Evolutionary conservation across 2,888 invertebrate genomes (phyloP), one percentile per base, ranked within the genome.

Genomic region (Hemicrepidius hirtus): DNA sequence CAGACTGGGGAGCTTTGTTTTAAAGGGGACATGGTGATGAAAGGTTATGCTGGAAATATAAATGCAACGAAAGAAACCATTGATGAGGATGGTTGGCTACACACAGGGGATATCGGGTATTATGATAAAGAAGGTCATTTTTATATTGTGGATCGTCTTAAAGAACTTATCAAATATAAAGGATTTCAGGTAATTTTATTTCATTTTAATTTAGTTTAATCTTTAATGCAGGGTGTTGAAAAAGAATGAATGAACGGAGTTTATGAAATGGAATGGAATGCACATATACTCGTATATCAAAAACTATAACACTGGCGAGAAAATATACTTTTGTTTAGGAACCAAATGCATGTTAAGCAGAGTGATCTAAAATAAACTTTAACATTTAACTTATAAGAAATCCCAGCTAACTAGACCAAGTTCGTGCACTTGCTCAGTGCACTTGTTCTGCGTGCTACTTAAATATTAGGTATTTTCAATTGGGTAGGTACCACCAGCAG

Each of bases 101-200:
- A n/a, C n/a, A n/a, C n/a, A n/a, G n/a, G n/a, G 0, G 97, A 97
- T 84, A 87, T 97, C 76, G 96, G 94, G 0, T 95, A 94, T 84
- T 94, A 92, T 79, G 95, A 96, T 82, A 85, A 90, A 0, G 92
- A 95, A 13, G 92, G 92, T 0, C 92, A 89, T 84, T 93, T 95
- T 85, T 96, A 90, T 81, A 92, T 97, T 75, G 93, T 96, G 0
- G 97, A 96, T 84, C 88, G 97, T 72, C 87, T 96, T 18, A 97
- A 97, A 84, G 96, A 97, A 82, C 90, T 96, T 40, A 96, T 96
- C 81, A 96, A 96, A 85, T 95, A 94, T 82, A 95, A 96, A 84
- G 95, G 93, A 44, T 93, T 91, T 79, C 92, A 94, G 89, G 46
- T 46, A 46, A 46, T n/a, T 6, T 3, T 13, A 3, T 6, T 44